Percentiles rank a stretch among this genome's conserved stretches.
Evolutionary conservation across 2,888 invertebrate genomes (phyloP).

Genomic region (Chymomyza procnemis): DNA sequence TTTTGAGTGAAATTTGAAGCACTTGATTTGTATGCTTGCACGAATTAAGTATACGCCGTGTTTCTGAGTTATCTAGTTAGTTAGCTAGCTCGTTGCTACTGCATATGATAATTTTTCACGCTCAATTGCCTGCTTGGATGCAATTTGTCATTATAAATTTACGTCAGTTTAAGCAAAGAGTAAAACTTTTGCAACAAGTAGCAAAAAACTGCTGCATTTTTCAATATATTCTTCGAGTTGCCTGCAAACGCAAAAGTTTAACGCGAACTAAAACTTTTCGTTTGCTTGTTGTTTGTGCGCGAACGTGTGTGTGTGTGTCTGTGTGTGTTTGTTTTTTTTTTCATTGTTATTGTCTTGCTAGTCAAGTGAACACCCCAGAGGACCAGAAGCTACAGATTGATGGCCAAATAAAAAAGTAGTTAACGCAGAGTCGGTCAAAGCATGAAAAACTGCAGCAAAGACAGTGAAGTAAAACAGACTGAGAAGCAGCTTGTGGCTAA

Average conservation of each 20-base stretch:
- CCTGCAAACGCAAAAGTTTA: constrained; percentile 46
- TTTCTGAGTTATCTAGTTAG: background rate
- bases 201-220: constrained; percentile 48
- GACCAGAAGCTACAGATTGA: constrained; percentile 51
- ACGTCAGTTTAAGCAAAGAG: constrained; percentile 68
- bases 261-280: constrained; percentile 16
- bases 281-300: background rate
- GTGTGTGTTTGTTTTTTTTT: background rate
- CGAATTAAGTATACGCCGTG: constrained; percentile 8
- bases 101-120: constrained; percentile 66
- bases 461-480: background rate
- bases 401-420: constrained; percentile 65
- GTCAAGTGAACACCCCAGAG: constrained; percentile 7
- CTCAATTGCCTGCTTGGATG: constrained; percentile 66
- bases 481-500: constrained; percentile 49
- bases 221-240: constrained; percentile 61
- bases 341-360: constrained; percentile 14
- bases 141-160: constrained; percentile 76
- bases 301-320: too few species aligned
- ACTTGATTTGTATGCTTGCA: constrained; percentile 22
- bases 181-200: constrained; percentile 10
- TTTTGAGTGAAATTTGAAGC: constrained; percentile 55
- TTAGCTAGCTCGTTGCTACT: background rate
- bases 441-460: constrained; percentile 30
- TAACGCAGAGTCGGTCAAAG: constrained; percentile 54